Percentiles rank a stretch among this genome's conserved stretches.
These are phyloP conservation scores for Crocallis elinguaria DNA, from an alignment of 2,888 invertebrate species.

Conservation along the genomic window DNA sequence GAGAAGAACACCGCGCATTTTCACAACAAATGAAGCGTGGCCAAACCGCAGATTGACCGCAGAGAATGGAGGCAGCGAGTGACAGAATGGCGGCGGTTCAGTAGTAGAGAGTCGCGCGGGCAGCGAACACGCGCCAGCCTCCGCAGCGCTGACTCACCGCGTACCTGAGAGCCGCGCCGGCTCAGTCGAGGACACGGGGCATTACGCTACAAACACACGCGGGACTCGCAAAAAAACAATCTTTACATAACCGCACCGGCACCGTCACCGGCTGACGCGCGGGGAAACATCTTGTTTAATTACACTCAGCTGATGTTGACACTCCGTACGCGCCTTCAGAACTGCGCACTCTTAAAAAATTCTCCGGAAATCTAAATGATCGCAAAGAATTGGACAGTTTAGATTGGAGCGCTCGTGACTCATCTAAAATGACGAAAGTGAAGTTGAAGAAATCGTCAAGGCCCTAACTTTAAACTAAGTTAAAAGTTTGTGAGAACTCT, in stretches of 20 bases:
- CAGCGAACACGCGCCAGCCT: slow-evolving; percentile 69
- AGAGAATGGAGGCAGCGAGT: slow-evolving; percentile 84
- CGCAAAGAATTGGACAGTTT: slow-evolving; percentile 54
- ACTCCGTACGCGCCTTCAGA: slow-evolving; percentile 34
- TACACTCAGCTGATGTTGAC: slow-evolving; percentile 75
- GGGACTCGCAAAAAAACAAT: slow-evolving; percentile 38
- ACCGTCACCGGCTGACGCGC: slow-evolving; percentile 51
- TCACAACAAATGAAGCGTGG: slow-evolving; percentile 85
- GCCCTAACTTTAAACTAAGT: slow-evolving; percentile 56
- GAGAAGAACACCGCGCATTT: slow-evolving; percentile 73
- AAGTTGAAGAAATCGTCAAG: slow-evolving; percentile 75
- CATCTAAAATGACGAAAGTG: slow-evolving; percentile 83
- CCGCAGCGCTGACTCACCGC: slow-evolving; percentile 50
- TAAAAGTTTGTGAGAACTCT: too few species aligned
- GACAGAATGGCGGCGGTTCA: slow-evolving; percentile 83
- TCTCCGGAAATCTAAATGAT: slow-evolving; percentile 61
- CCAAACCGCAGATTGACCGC: slow-evolving; percentile 85
- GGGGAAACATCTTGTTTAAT: slow-evolving; percentile 62
- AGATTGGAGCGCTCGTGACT: slow-evolving; percentile 64
- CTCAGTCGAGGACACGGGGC: slow-evolving; percentile 42
- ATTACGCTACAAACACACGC: slow-evolving; percentile 46
- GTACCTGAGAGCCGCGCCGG: background rate
- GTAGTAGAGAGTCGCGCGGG: slow-evolving; percentile 76
- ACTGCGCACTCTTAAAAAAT: slow-evolving; percentile 16
- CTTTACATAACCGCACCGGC: slow-evolving; percentile 34